Conservation (phyloP, 2,797 vertebrate genomes). For the Pygocentrus nattereri region DNA sequence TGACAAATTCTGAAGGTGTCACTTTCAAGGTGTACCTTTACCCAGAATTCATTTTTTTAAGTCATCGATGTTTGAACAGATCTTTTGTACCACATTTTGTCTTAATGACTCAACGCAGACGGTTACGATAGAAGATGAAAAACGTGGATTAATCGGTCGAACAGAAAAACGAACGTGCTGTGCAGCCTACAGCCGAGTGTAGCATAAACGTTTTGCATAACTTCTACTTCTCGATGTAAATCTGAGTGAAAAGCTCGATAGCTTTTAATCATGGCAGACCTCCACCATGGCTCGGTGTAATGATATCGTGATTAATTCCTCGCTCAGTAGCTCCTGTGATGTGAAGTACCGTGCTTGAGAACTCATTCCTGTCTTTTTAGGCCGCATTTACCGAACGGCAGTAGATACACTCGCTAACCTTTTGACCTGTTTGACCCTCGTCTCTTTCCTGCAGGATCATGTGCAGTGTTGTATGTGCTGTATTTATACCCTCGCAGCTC, state of each 20-base stretch:
- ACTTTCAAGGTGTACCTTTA: slow-evolving; percentile 6
- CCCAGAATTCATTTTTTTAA: slow-evolving; percentile 64
- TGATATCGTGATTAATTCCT: slow-evolving; percentile 65
- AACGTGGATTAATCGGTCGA: slow-evolving; percentile 59
- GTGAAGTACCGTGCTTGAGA: slow-evolving; percentile 57
- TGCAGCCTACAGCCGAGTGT: slow-evolving; percentile 62
- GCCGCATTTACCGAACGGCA: slow-evolving; percentile 3
- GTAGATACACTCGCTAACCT: neutral
- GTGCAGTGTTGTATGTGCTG: neutral
- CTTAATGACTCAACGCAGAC: slow-evolving; percentile 61
- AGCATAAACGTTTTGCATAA: slow-evolving; percentile 56
- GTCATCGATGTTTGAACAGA: slow-evolving; percentile 76
- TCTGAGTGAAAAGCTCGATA: slow-evolving; percentile 69
- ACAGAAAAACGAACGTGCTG: slow-evolving; percentile 48
- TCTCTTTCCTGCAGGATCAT: neutral
- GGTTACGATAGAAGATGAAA: slow-evolving; percentile 67
- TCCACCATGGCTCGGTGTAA: slow-evolving; percentile 62
- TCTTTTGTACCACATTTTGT: slow-evolving; percentile 71
- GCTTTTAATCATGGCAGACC: slow-evolving; percentile 62
- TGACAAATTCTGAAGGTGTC: slow-evolving; percentile 22
- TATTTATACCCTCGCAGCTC: neutral
- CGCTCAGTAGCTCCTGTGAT: slow-evolving; percentile 67
- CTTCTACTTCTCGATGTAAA: slow-evolving; percentile 71
- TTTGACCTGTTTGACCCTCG: neutral
- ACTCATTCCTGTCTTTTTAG: neutral